Evolutionary conservation across 2,797 vertebrate genomes (phyloP).

Genomic region (Notolepis coatsorum): DNA sequence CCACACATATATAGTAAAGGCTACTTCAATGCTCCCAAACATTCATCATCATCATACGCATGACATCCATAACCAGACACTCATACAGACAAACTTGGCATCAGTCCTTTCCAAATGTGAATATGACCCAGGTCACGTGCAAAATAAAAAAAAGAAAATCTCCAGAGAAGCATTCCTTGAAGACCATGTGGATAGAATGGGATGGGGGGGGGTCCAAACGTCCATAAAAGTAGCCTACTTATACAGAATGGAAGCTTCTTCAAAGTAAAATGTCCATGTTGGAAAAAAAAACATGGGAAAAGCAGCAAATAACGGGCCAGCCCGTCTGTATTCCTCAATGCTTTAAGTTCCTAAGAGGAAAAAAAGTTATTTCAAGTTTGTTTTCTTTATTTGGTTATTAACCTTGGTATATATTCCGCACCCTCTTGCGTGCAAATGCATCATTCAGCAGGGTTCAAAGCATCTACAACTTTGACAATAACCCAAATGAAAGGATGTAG

Average conservation of each 20-base stretch:
- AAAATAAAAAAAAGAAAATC: constrained; percentile 39
- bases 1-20: constrained; percentile 55
- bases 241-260: constrained; percentile 33
- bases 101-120: constrained; percentile 22
- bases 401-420: constrained; percentile 31
- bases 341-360: constrained; percentile 19
- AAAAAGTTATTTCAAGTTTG: constrained; percentile 45
- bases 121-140: constrained; percentile 56
- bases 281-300: constrained; percentile 45
- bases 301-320: constrained; percentile 73
- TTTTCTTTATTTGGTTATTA: constrained; percentile 55
- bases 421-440: constrained; percentile 34
- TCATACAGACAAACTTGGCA: constrained; percentile 19
- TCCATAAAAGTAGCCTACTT: constrained; percentile 61
- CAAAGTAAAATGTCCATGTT: constrained; percentile 42
- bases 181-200: constrained; percentile 29
- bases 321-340: constrained; percentile 48
- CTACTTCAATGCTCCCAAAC: constrained; percentile 61
- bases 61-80: constrained; percentile 32
- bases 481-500: constrained; percentile 43
- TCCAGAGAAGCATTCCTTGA: constrained; percentile 51
- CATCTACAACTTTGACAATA: constrained; percentile 36
- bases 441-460: constrained; percentile 47
- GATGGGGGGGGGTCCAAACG: constrained; percentile 1
- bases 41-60: constrained; percentile 27